These are phyloP conservation scores for Ceratina calcarata DNA, from an alignment of 1,140 invertebrate genomes.

Conservation along the genomic window DNA sequence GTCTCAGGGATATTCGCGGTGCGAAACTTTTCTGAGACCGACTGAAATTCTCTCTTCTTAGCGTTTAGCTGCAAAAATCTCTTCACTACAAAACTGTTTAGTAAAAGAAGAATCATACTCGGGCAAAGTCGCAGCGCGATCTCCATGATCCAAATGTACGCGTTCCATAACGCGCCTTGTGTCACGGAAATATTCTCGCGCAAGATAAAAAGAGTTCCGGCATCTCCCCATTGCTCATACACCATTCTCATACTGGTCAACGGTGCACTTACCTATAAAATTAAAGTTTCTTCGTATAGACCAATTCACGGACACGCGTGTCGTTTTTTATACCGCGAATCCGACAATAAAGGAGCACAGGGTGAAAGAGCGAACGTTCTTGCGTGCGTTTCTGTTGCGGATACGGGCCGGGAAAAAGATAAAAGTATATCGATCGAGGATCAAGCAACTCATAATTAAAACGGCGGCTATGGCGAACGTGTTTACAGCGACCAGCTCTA, in stretches of 20 bases:
- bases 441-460: constrained; percentile 56
- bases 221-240: constrained; percentile 15
- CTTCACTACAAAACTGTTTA: constrained; percentile 47
- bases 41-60: constrained; percentile 46
- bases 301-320: neutral
- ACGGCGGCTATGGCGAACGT: constrained; percentile 44
- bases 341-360: constrained; percentile 53
- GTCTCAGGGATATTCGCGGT: constrained; percentile 38
- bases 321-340: constrained; percentile 43
- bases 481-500: constrained; percentile 51
- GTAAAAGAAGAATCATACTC: constrained; percentile 39
- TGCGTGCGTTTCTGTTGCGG: constrained; percentile 51
- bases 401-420: constrained; percentile 54
- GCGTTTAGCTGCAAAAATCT: constrained; percentile 53
- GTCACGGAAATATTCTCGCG: constrained; percentile 45
- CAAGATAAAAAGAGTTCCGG: constrained; percentile 20
- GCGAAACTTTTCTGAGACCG: constrained; percentile 45
- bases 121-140: constrained; percentile 41
- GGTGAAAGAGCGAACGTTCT: constrained; percentile 30
- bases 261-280: constrained; percentile 42
- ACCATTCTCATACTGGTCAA: constrained; percentile 51
- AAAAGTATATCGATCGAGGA: constrained; percentile 56
- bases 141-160: constrained; percentile 56
- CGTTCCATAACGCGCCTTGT: constrained; percentile 26
- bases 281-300: neutral